Evolutionary conservation across 1,140 invertebrate species (phyloP).

Genomic region (Grapholita molesta): DNA sequence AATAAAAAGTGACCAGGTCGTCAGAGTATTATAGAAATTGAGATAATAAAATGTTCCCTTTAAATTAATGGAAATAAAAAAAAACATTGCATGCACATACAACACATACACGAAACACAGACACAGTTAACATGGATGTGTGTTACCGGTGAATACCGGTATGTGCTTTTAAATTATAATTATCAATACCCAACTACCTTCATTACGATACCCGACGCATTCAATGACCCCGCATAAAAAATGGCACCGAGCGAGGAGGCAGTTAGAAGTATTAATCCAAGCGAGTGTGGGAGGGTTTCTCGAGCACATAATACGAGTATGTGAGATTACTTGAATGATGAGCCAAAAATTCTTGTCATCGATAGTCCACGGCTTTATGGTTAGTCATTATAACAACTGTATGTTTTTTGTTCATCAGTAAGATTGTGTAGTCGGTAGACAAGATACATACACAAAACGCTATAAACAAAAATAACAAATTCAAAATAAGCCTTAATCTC

Average conservation of each 20-base stretch:
- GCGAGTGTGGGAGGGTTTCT: not conserved
- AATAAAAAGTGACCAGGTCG: too few species aligned
- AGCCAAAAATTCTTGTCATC: not conserved
- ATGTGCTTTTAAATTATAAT: too few species aligned
- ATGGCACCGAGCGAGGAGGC: not conserved
- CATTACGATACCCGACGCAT: not conserved
- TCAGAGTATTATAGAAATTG: too few species aligned
- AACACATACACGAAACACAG: too few species aligned
- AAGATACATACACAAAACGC: not conserved
- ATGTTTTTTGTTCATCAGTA: not conserved
- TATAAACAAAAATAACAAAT: not conserved
- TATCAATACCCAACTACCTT: not conserved
- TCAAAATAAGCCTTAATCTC: not conserved
- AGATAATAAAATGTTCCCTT: too few species aligned
- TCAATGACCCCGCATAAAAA: not conserved
- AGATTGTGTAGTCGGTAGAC: not conserved
- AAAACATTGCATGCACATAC: too few species aligned
- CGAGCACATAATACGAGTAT: not conserved
- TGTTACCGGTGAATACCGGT: too few species aligned
- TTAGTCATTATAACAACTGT: not conserved
- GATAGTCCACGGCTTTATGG: not conserved
- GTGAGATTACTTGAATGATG: not conserved
- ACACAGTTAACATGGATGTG: too few species aligned
- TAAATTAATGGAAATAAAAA: too few species aligned
- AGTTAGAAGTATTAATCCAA: not conserved